Percentiles rank a stretch among this genome's conserved stretches.
phyloP scores from a whole-genome alignment of 2,888 invertebrate genomes.

The Leucoma salicis region DNA sequence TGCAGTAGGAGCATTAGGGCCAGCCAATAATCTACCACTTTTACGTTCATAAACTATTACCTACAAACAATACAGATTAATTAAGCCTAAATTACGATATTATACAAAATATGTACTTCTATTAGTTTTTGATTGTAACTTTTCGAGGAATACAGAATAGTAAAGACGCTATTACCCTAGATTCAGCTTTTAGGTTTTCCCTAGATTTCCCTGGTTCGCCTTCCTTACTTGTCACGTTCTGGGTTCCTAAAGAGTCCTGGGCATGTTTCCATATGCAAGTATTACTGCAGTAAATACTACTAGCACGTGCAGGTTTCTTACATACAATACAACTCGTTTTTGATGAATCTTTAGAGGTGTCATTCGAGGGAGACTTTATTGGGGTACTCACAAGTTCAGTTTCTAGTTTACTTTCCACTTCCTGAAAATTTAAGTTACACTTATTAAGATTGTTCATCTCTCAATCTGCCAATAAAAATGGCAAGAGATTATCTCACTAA shows the following conservation, averaged over 20 bases:
- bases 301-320: slow-evolving; percentile 88
- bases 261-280: slow-evolving; percentile 93
- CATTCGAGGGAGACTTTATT: slow-evolving; percentile 22
- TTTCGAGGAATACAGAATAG: background rate
- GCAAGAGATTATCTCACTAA: too few relatives aligned
- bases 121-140: background rate
- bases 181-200: slow-evolving; percentile 62
- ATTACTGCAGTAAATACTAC: slow-evolving; percentile 94
- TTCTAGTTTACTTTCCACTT: slow-evolving; percentile 18
- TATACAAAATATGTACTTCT: background rate
- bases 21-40: slow-evolving; percentile 87
- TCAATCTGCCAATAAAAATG: too few relatives aligned
- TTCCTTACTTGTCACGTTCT: slow-evolving; percentile 45
- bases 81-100: too few relatives aligned
- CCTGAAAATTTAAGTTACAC: background rate
- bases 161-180: slow-evolving; percentile 51
- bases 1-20: slow-evolving; percentile 91
- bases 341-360: slow-evolving; percentile 38
- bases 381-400: slow-evolving; percentile 25
- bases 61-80: slow-evolving; percentile 50
- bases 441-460: too few relatives aligned
- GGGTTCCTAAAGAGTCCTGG: slow-evolving; percentile 82
- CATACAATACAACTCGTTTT: slow-evolving; percentile 88
- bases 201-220: slow-evolving; percentile 45
- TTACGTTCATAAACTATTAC: slow-evolving; percentile 93